Percentiles rank a stretch among this genome's conserved stretches.
These are phyloP conservation scores for Thymelicus acteon DNA, from an alignment of 2,888 invertebrate genomes.

Conservation along the genomic window DNA sequence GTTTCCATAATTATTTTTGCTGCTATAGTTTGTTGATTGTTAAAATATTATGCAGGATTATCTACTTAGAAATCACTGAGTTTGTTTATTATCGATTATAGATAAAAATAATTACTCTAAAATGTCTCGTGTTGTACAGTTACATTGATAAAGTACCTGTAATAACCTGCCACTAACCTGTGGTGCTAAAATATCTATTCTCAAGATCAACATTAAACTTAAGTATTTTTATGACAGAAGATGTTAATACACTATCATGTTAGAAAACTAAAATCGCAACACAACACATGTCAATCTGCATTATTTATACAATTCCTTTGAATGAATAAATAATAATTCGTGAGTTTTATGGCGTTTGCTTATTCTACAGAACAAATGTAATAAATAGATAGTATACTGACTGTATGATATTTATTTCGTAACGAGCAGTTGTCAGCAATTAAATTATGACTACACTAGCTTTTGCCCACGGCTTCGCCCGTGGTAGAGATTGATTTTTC, in stretches of 20 bases:
- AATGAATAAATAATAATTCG: slow-evolving; percentile 23
- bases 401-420: background rate
- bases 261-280: slow-evolving; percentile 27
- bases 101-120: no score
- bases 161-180: slow-evolving; percentile 16
- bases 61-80: no score
- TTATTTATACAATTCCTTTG: slow-evolving; percentile 9
- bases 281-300: slow-evolving; percentile 25
- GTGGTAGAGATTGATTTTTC: no score
- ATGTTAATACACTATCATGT: slow-evolving; percentile 23
- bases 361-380: background rate
- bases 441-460: no score
- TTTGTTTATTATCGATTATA: no score
- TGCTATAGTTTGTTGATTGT: no score
- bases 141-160: no score
- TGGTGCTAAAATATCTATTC: slow-evolving; percentile 19
- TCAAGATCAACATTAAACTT: slow-evolving; percentile 6
- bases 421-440: background rate
- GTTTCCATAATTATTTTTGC: no score
- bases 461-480: no score
- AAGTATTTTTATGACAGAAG: slow-evolving; percentile 20
- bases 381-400: background rate
- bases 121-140: no score
- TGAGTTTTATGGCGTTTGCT: slow-evolving; percentile 27
- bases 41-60: no score